Evolutionary conservation across 2,888 invertebrate genomes (phyloP), one percentile per base, ranked within the genome.

Genomic region (Tetrapedia diversipes): DNA sequence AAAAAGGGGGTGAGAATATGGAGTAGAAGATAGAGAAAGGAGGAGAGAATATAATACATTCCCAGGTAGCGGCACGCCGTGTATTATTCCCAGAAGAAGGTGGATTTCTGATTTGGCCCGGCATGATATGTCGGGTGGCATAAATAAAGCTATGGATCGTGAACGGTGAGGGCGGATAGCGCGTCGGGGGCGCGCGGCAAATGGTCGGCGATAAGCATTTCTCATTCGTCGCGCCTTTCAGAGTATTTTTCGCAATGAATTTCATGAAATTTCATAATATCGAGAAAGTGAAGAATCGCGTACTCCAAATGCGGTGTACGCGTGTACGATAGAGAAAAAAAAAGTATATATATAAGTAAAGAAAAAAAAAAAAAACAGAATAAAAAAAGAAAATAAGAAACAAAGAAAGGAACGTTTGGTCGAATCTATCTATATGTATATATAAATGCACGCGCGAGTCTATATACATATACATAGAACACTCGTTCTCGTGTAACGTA

Each of bases 221-320:
- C 78, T 86, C 80, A 86, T 83, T 84, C 86, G 87, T 85, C 86
- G 87, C 86, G 86, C 84, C 87, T 88, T 86, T 86, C 81, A 82
- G 81, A 86, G 84, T 86, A 86, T 86, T 87, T 86, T 89, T 86
- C 86, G 86, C 86, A 84, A 84, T 79, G 82, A 77, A 90, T 87
- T 91, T 91, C 91, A 91, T 91, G 91, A 91, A 91, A 91, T 91
- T 91, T 91, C 91, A 91, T 91, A 91, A 91, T 91, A 83, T 76
- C 75, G 66, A 79, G 78, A 82, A 77, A 77, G 69, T 59, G 68
- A 79, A 49, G 72, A 64, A 51, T 19, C 57, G 66, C 68, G 32
- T 61, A 61, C 65, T 68, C 63, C 68, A 67, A n/a, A 69, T 79
- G 86, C 86, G 79, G 75, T 76, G 86, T 86, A 83, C 77, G 81